These are phyloP conservation scores for Myiotriccus ornatus DNA, from an alignment of 2,797 vertebrate species.

Conservation along the genomic window DNA sequence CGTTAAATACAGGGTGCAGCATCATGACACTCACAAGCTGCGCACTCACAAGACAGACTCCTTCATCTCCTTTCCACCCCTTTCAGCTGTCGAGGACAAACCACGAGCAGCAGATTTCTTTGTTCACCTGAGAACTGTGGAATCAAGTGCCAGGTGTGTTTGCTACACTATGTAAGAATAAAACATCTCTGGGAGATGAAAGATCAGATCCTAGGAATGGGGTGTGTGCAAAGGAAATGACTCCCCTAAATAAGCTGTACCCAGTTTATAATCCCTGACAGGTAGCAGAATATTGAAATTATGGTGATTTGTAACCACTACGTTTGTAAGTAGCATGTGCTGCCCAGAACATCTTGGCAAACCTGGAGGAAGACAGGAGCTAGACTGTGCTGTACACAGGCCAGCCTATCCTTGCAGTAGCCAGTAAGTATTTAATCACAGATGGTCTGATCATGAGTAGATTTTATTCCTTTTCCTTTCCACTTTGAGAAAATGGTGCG, in stretches of 20 bases:
- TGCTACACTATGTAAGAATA: neutral
- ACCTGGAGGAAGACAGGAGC: neutral
- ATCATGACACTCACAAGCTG: neutral
- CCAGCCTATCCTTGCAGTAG: neutral
- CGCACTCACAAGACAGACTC: rapidly evolving
- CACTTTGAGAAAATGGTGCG: neutral
- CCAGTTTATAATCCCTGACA: neutral
- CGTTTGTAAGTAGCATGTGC: no score
- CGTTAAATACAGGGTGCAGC: neutral
- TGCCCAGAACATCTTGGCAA: neutral
- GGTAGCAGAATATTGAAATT: neutral
- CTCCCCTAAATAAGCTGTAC: neutral
- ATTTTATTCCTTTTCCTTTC: neutral
- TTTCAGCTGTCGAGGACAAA: neutral
- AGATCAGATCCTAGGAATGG: neutral
- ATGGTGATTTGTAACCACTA: neutral
- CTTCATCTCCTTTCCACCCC: neutral
- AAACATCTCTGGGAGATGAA: neutral
- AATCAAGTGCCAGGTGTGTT: neutral
- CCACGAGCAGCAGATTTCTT: neutral
- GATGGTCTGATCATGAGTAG: neutral
- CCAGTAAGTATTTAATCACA: neutral
- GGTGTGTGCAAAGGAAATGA: neutral
- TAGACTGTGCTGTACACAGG: neutral
- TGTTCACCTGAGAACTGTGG: neutral